Percentiles rank a stretch among this genome's conserved stretches.
Evolutionary conservation across 2,797 vertebrate species (phyloP).

Genomic region (Xenentodon cancila): DNA sequence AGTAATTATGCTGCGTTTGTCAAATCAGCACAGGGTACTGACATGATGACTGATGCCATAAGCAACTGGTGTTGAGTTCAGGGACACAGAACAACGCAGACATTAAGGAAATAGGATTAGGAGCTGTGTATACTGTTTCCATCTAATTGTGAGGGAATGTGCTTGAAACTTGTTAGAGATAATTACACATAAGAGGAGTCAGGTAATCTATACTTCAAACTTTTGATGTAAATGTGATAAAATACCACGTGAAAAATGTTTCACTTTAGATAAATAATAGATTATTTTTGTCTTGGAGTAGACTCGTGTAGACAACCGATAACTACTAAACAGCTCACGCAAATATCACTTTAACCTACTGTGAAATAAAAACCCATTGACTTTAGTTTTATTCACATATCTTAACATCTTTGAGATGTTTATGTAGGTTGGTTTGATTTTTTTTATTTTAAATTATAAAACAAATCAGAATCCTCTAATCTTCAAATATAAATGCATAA

Average conservation of each 20-base stretch:
- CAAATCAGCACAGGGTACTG: conserved; percentile 61
- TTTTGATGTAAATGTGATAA: not conserved
- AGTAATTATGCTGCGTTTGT: conserved; percentile 65
- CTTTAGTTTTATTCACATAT: too few species aligned
- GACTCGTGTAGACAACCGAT: too few species aligned
- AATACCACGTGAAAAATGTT: not conserved
- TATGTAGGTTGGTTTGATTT: too few species aligned
- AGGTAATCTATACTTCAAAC: not conserved
- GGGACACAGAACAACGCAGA: conserved; percentile 22
- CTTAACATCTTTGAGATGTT: too few species aligned
- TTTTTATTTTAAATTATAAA: too few species aligned
- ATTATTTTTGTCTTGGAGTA: too few species aligned
- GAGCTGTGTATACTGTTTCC: conserved; percentile 18
- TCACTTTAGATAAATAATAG: not conserved
- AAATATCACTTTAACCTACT: too few species aligned
- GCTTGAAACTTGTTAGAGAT: conserved; percentile 11
- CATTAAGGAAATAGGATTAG: conserved; percentile 21
- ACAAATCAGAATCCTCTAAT: too few species aligned
- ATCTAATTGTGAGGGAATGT: conserved; percentile 24
- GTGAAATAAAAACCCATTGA: too few species aligned
- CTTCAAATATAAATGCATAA: too few species aligned
- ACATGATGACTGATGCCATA: conserved; percentile 52
- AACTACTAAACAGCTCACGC: too few species aligned
- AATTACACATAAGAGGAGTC: conserved; percentile 4
- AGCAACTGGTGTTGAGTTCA: conserved; percentile 71